A percentile compares a stretch with the other conserved stretches of the same genome.
Evolutionary conservation across 2,113 vertebrate genomes (phyloP).

Genomic region (Spea bombifrons): DNA sequence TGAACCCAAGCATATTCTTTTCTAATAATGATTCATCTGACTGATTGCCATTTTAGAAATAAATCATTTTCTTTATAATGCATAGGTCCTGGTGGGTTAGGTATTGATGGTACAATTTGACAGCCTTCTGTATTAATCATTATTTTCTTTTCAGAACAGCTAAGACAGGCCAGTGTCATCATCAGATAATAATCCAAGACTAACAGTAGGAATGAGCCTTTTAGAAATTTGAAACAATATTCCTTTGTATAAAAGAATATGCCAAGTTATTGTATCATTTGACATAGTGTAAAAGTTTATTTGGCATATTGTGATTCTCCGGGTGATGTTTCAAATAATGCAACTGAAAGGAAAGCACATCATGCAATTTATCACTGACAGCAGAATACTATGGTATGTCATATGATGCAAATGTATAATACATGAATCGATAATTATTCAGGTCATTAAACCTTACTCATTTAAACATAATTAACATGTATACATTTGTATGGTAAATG

Average conservation of each 20-base stretch:
- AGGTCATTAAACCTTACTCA: no score
- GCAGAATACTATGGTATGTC: no score
- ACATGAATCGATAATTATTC: no score
- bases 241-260: background rate
- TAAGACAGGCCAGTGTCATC: background rate
- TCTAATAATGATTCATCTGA: background rate
- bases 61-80: background rate
- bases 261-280: background rate
- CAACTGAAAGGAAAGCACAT: background rate
- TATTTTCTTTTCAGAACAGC: background rate
- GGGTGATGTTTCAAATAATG: background rate
- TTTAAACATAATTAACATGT: no score
- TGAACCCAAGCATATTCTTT: background rate
- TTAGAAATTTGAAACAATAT: conserved; percentile 4
- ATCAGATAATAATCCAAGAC: conserved; percentile 1
- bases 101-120: background rate
- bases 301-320: background rate
- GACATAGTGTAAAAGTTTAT: background rate
- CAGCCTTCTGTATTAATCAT: conserved; percentile 1
- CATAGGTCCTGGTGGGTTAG: background rate
- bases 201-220: background rate
- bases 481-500: no score
- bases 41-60: background rate
- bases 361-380: background rate
- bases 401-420: no score